Conservation (phyloP, 1,140 invertebrate genomes). For the Centruroides vittatus region DNA sequence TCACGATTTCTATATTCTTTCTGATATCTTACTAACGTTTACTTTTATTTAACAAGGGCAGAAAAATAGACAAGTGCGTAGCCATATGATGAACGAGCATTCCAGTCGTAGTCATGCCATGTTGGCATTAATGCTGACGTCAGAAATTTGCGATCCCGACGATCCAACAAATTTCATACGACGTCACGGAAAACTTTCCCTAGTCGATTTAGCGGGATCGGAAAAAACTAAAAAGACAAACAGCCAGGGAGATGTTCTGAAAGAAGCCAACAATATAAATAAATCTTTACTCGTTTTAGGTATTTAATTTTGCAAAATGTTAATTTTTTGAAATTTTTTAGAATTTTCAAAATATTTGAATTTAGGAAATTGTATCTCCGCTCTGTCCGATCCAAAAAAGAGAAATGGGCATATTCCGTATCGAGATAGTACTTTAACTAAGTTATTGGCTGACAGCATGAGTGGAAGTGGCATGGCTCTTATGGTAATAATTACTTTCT, state of each 20-base stretch:
- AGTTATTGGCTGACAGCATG: constrained; percentile 81
- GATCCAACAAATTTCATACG: constrained; percentile 20
- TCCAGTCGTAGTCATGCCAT: constrained; percentile 92
- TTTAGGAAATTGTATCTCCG: constrained; percentile 82
- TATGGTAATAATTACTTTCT: constrained; percentile 46
- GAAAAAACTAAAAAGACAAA: constrained; percentile 89
- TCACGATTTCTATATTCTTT: not conserved
- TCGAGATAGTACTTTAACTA: constrained; percentile 82
- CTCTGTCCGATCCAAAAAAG: constrained; percentile 66
- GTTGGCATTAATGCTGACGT: constrained; percentile 67
- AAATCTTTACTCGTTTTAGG: constrained; percentile 89
- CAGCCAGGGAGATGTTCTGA: constrained; percentile 74
- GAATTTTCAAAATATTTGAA: no score
- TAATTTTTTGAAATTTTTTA: no score
- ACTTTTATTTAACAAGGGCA: constrained; percentile 41
- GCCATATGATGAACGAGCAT: constrained; percentile 91
- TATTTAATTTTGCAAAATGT: constrained; percentile 25
- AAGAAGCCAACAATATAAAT: constrained; percentile 92
- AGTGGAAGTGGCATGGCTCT: constrained; percentile 85
- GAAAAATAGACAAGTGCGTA: constrained; percentile 65
- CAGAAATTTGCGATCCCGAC: constrained; percentile 49
- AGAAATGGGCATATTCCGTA: constrained; percentile 72
- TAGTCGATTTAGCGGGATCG: constrained; percentile 86
- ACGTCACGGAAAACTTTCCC: constrained; percentile 71
- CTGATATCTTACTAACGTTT: not conserved